These are phyloP conservation scores for Bilobella aurantiaca DNA, from an alignment of 1,140 invertebrate genomes.

Conservation along the genomic window DNA sequence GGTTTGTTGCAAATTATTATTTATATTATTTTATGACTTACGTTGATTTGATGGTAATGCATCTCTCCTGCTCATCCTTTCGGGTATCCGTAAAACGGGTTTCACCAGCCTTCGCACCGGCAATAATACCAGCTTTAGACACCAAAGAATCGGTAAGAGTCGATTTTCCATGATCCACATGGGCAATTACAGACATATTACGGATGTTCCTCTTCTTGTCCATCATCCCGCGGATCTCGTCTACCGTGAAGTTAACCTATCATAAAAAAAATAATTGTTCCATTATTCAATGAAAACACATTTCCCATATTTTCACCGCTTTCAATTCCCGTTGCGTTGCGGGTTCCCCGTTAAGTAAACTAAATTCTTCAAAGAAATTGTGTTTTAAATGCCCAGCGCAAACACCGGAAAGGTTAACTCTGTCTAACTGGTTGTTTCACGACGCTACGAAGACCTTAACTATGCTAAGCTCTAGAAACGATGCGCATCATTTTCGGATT, in stretches of 20 bases:
- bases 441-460: no score
- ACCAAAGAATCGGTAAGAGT: constrained; percentile 98
- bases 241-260: constrained; percentile 99
- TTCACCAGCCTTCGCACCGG: constrained; percentile 94
- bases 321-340: no score
- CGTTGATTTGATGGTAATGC: constrained; percentile 99
- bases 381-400: no score
- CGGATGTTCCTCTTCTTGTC: constrained; percentile 99
- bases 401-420: no score
- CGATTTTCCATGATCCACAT: constrained; percentile 99
- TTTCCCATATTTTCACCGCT: no score
- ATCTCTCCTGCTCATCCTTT: constrained; percentile 98
- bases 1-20: no score
- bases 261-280: not conserved
- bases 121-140: constrained; percentile 99
- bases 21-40: no score
- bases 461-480: no score
- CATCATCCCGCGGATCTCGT: constrained; percentile 99
- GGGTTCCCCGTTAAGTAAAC: no score
- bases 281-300: not conserved
- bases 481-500: no score
- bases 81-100: constrained; percentile 98
- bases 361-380: no score
- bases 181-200: constrained; percentile 99
- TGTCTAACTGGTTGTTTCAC: no score